Conservation (phyloP, 1,140 invertebrate genomes). For the Caenorhabditis tropicalis region DNA sequence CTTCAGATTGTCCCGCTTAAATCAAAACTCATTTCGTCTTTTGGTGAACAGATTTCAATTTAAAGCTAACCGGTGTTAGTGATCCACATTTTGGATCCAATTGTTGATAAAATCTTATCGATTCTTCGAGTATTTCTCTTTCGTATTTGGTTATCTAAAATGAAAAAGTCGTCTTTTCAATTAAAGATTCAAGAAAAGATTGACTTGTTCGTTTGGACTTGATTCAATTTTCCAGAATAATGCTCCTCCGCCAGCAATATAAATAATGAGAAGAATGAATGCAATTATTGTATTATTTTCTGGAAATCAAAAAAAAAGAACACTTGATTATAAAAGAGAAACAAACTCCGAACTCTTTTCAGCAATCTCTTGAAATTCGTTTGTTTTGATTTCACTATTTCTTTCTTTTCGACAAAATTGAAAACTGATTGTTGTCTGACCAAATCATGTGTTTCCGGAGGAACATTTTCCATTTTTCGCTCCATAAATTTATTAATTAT, state of each 20-base stretch:
- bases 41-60: no score
- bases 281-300: slow-evolving; percentile 17
- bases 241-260: not conserved
- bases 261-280: not conserved
- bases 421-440: slow-evolving; percentile 29
- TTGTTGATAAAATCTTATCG: no score
- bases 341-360: not conserved
- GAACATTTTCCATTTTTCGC: not conserved
- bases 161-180: no score
- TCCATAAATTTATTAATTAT: not conserved
- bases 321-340: not conserved
- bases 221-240: slow-evolving; percentile 17
- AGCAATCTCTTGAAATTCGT: not conserved
- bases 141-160: not conserved
- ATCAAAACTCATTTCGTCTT: not conserved
- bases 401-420: not conserved
- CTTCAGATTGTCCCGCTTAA: not conserved
- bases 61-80: not conserved
- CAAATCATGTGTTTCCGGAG: slow-evolving; percentile 3
- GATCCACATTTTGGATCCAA: no score
- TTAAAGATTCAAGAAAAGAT: not conserved
- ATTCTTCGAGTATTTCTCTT: not conserved
- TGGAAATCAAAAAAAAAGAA: not conserved
- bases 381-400: slow-evolving; percentile 1
- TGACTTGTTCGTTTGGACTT: not conserved